Percentiles rank a stretch among this genome's conserved stretches.
Evolutionary conservation across 2,888 invertebrate species (phyloP).

Genomic region (Lacanobia oleracea): DNA sequence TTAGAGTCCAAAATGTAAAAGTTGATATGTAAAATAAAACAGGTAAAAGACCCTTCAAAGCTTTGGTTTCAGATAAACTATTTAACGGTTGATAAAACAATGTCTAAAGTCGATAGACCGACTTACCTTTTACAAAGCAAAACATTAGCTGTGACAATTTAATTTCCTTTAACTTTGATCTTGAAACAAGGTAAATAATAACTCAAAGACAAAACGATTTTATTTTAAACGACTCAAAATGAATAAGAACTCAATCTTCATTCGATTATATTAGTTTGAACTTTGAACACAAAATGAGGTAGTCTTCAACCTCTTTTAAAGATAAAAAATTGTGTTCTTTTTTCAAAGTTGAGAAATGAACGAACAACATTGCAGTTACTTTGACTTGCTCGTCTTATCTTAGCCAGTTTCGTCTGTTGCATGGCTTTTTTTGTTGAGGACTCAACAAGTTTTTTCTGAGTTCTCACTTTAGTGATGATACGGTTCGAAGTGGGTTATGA

Average conservation of each 20-base stretch:
- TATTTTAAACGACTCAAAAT: background rate
- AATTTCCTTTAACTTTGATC: slow-evolving; percentile 30
- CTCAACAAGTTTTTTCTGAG: background rate
- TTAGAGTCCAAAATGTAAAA: slow-evolving; percentile 20
- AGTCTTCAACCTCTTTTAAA: background rate
- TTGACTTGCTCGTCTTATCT: slow-evolving; percentile 10
- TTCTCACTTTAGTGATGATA: background rate
- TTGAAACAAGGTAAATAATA: slow-evolving; percentile 7
- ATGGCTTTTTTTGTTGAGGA: background rate
- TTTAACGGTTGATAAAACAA: slow-evolving; percentile 16
- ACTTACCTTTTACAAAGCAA: background rate
- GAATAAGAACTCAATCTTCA: slow-evolving; percentile 6
- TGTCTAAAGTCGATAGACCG: slow-evolving; percentile 4
- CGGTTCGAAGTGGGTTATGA: no score
- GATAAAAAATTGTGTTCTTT: slow-evolving; percentile 1
- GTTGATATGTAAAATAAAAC: slow-evolving; percentile 29
- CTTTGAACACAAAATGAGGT: slow-evolving; percentile 19
- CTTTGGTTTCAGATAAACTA: slow-evolving; percentile 1
- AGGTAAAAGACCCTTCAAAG: background rate
- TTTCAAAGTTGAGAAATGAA: slow-evolving; percentile 12
- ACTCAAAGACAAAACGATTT: background rate
- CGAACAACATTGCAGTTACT: slow-evolving; percentile 6
- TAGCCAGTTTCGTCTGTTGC: no score
- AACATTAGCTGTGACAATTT: slow-evolving; percentile 13
- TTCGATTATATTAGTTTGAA: slow-evolving; percentile 25